A percentile compares a stretch with the other conserved stretches of the same genome.
Conservation (phyloP, 2,888 invertebrate genomes). For the Orthonychiurus folsomi region DNA sequence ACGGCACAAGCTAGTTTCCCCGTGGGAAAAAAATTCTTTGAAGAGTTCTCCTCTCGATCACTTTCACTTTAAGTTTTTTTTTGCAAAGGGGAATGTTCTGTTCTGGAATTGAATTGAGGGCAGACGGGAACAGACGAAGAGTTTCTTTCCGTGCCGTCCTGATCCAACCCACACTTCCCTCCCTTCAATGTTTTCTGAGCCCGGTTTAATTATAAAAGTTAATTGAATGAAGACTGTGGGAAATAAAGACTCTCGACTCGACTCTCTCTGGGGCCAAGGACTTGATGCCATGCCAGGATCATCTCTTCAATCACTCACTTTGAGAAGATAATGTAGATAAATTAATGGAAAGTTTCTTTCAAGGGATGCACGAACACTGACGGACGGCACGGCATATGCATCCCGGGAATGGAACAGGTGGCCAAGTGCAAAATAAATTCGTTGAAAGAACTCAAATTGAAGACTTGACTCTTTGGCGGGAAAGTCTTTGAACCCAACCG, state of each 20-base stretch:
- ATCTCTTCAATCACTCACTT: slow-evolving; percentile 1
- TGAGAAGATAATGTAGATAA: background rate
- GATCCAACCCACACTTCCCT: no score
- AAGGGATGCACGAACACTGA: background rate
- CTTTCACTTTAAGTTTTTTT: no score
- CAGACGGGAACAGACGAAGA: no score
- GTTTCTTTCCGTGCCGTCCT: no score
- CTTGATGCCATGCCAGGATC: background rate
- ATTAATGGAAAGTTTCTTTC: background rate
- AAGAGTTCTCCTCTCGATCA: no score
- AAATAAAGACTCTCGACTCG: background rate
- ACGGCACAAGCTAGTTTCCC: no score
- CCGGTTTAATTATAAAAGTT: background rate
- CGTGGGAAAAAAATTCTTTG: no score
- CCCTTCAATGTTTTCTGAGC: background rate
- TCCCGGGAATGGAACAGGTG: background rate
- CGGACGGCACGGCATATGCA: background rate
- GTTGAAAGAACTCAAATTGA: background rate
- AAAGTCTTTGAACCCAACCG: no score
- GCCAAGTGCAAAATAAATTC: background rate
- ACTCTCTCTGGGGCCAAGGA: background rate
- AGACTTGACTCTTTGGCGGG: background rate
- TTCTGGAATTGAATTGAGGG: no score
- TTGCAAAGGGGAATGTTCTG: no score
- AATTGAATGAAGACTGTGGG: slow-evolving; percentile 1